Evolutionary conservation across 1,140 invertebrate genomes (phyloP).

Genomic region (Drosophila nannoptera): DNA sequence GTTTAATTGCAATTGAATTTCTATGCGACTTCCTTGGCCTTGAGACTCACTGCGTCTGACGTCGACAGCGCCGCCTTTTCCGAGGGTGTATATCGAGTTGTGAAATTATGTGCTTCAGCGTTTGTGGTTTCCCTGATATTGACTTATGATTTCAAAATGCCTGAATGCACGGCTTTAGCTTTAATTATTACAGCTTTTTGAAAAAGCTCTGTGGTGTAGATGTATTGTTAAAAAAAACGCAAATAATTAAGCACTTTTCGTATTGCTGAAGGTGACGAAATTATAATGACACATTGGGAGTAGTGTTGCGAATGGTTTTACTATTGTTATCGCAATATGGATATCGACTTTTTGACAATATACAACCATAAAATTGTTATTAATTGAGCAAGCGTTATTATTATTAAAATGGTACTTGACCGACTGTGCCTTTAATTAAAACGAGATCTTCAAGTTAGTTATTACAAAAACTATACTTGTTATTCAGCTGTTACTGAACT

Average conservation of each 20-base stretch:
- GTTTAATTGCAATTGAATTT: conserved; percentile 73
- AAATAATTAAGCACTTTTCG: conserved; percentile 47
- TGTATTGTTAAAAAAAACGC: conserved; percentile 43
- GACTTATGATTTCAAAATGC: conserved; percentile 14
- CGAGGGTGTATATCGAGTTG: conserved; percentile 24
- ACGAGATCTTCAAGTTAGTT: no score
- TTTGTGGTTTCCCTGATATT: conserved; percentile 7
- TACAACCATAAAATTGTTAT: not conserved
- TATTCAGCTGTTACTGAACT: no score
- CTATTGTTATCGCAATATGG: not conserved
- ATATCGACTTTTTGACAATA: conserved; percentile 5
- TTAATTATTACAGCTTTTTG: conserved; percentile 33
- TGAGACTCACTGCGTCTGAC: conserved; percentile 35
- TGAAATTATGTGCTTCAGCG: conserved; percentile 29
- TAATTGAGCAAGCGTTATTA: not conserved
- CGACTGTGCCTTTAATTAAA: no score
- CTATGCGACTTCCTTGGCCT: conserved; percentile 49
- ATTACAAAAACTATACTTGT: no score
- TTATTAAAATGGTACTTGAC: not conserved
- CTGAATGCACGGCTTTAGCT: conserved; percentile 25
- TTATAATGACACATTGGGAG: conserved; percentile 42
- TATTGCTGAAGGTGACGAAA: conserved; percentile 40
- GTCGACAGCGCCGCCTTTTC: conserved; percentile 38
- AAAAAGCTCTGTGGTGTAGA: conserved; percentile 31
- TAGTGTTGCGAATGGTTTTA: conserved; percentile 18